Percentiles rank a stretch among this genome's conserved stretches.
Conservation (phyloP, 2,113 vertebrate species). For the Suricata suricatta region DNA sequence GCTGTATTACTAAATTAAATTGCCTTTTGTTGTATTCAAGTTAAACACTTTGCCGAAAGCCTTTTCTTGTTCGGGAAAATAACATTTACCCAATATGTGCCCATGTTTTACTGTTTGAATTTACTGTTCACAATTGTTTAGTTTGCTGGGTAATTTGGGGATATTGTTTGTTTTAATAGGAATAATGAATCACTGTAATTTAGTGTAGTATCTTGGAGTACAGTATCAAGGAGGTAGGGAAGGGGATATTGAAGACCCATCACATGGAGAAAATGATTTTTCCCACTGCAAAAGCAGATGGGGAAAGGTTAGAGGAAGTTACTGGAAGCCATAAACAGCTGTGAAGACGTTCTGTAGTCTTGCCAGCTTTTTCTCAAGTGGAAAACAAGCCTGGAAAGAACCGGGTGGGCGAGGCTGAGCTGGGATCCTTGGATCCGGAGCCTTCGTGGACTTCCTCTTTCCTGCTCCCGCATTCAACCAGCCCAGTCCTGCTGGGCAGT, state of each 20-base stretch:
- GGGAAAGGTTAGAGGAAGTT: conserved; percentile 67
- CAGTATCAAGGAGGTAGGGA: background rate
- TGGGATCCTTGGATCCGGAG: background rate
- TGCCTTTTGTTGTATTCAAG: conserved; percentile 90
- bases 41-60: conserved; percentile 87
- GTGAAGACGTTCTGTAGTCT: background rate
- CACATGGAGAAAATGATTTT: conserved; percentile 72
- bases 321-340: conserved; percentile 56
- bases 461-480: background rate
- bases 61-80: conserved; percentile 85
- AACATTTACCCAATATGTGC: conserved; percentile 84
- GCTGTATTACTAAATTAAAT: conserved; percentile 92
- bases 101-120: conserved; percentile 83
- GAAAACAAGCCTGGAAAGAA: conserved; percentile 2
- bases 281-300: conserved; percentile 73
- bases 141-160: conserved; percentile 84
- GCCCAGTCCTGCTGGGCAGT: accelerated
- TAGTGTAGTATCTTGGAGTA: conserved; percentile 75
- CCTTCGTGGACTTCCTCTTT: background rate
- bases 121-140: conserved; percentile 85
- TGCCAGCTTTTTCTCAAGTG: conserved; percentile 9
- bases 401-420: background rate
- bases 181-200: conserved; percentile 89
- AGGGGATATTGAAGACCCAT: conserved; percentile 12
- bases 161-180: conserved; percentile 87